These are phyloP conservation scores for Eleginops maclovinus DNA, from an alignment of 2,113 vertebrate species.

Conservation along the genomic window DNA sequence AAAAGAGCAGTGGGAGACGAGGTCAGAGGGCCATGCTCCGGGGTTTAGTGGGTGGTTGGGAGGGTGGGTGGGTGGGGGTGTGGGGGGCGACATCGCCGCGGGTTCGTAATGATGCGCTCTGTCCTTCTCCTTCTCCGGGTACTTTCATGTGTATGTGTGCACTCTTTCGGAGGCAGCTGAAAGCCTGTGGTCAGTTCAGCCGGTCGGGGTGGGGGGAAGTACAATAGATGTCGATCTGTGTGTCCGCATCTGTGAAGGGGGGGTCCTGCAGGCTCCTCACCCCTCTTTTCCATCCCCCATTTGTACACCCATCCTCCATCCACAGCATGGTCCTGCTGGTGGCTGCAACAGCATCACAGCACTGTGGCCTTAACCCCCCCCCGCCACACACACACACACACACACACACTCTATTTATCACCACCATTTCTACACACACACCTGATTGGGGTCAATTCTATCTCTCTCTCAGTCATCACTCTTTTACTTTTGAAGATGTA, in stretches of 20 bases:
- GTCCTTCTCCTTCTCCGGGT: conserved; percentile 48
- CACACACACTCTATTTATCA: conserved; percentile 80
- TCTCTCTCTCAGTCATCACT: conserved; percentile 68
- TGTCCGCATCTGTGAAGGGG: conserved; percentile 16
- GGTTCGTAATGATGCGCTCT: conserved; percentile 59
- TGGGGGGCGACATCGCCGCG: conserved; percentile 33
- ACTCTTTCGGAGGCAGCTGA: conserved; percentile 72
- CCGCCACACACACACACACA: no score
- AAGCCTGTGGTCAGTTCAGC: conserved; percentile 69
- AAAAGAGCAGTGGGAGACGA: conserved; percentile 79
- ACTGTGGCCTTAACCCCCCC: conserved; percentile 50
- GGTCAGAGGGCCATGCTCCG: conserved; percentile 68
- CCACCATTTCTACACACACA: conserved; percentile 58
- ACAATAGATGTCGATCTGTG: conserved; percentile 30
- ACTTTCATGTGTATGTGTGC: conserved; percentile 52
- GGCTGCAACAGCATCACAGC: conserved; percentile 68
- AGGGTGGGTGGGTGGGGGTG: no score
- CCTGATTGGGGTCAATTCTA: conserved; percentile 78
- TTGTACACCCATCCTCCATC: conserved; percentile 49
- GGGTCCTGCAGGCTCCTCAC: conserved; percentile 50
- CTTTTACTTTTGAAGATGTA: conserved; percentile 66
- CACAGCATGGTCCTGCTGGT: conserved; percentile 67
- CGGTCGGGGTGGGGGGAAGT: conserved; percentile 5
- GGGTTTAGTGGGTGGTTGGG: conserved; percentile 30
- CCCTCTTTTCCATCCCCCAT: conserved; percentile 8